Base-by-base conservation (phyloP, 2,888 invertebrate species). In the Pammene aurita region DNA sequence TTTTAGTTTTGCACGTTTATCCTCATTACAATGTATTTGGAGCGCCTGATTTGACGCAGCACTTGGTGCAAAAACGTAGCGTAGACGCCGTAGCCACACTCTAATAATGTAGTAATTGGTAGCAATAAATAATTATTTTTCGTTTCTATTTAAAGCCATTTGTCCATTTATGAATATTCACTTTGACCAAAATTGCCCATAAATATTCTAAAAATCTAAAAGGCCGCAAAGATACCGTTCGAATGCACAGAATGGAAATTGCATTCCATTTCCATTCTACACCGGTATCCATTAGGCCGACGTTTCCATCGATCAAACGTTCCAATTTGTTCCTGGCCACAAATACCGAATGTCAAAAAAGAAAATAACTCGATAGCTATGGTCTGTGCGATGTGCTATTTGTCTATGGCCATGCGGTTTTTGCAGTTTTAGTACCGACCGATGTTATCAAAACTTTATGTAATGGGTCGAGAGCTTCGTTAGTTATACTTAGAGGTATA, bases 261-360 rank as follows among this genome's bases (percentile, higher is more conserved):
- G 65, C 60, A 60, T 69, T 60, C 60, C 41, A 60, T 65, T 57
- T 58, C 58, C 46, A 65, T 68, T 64, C 57, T 35, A 38, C 48
- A 38, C 35, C 35, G n/a, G 50, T 42, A 62, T 58, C 68, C 68
- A 68, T 68, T 68, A 68, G 68, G 58, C 64, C 64, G 65, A 63
- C 56, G 67, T 46, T 69, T 54, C 69, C 69, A 69, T 69, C 69
- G 64, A 69, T 69, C 69, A 69, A 58, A 69, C 54, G 57, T 65
- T 69, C 55, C 69, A 69, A 69, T 69, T 69, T 69, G 69, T 58
- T 60, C 48, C 69, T 60, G 69, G 46, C 69, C 69, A 69, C 69
- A 69, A 69, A 60, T 69, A 54, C 63, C 10, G 67, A 9, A 64
- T 44, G 68, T 64, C 57, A 68, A 68, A 69, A 65, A 58, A 60